These are phyloP conservation scores for Tachystola acroxantha DNA, from an alignment of 2,888 invertebrate genomes.

Conservation along the genomic window DNA sequence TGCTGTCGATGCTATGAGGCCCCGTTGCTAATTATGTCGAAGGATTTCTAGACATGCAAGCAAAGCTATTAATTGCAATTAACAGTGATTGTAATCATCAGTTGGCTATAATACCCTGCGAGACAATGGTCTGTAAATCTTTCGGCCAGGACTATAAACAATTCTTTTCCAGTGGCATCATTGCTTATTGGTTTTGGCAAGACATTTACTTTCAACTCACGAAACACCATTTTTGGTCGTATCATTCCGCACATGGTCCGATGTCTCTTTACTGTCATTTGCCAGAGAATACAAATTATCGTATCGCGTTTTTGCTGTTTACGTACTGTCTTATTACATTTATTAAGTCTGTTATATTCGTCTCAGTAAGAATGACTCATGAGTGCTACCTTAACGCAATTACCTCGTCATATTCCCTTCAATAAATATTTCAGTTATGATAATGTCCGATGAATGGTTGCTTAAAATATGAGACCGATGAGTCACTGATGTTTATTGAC, in stretches of 20 bases:
- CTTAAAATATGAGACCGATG: constrained; percentile 34
- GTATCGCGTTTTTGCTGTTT: constrained; percentile 27
- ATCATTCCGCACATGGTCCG: constrained; percentile 34
- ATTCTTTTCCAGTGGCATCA: constrained; percentile 23
- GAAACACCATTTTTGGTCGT: constrained; percentile 37
- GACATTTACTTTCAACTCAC: constrained; percentile 31
- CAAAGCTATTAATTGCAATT: constrained; percentile 6
- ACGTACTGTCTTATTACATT: constrained; percentile 18
- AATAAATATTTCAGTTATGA: constrained; percentile 44
- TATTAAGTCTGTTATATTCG: constrained; percentile 26
- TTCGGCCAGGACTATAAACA: constrained; percentile 31
- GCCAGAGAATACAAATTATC: constrained; percentile 39
- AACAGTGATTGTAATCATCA: neutral
- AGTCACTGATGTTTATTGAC: constrained; percentile 33
- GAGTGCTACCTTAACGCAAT: constrained; percentile 17
- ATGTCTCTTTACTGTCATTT: constrained; percentile 41
- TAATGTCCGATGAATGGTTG: constrained; percentile 32
- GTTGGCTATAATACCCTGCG: constrained; percentile 5
- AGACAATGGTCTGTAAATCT: constrained; percentile 46
- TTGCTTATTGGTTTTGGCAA: constrained; percentile 34
- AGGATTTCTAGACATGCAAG: constrained; percentile 6
- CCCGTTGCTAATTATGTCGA: constrained; percentile 4
- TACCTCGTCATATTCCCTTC: constrained; percentile 22
- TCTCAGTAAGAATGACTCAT: constrained; percentile 42
- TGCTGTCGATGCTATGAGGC: constrained; percentile 2